Base-by-base conservation (phyloP, 1,140 invertebrate species). In the Micrasema minimum region DNA sequence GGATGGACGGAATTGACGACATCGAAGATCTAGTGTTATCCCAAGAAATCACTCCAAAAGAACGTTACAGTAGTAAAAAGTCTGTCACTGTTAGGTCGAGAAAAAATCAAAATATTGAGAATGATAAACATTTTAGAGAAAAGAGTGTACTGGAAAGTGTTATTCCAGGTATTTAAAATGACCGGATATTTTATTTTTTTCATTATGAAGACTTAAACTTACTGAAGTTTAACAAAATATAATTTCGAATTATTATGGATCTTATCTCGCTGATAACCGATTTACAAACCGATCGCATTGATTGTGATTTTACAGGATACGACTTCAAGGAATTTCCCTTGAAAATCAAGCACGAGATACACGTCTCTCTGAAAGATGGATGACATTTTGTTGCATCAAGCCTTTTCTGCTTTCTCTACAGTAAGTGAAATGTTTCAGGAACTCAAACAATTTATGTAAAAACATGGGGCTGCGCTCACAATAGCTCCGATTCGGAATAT, bases 401-500 rank as follows among this genome's bases (percentile, higher is more conserved):
- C n/a, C n/a, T n/a, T n/a, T n/a, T n/a, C n/a, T n/a, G n/a, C n/a
- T n/a, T n/a, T n/a, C n/a, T n/a, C n/a, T n/a, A n/a, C n/a, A n/a
- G n/a, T n/a, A n/a, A n/a, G n/a, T n/a, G n/a, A n/a, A n/a, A 91
- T 85, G 14, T 73, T 68, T 35, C 66, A 80, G 96, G 95, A n/a
- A 95, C 92, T 0, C 94, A 97, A 79, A 93, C 87, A 70, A 90
- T 99, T 51, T 98, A 92, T 81, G 87, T 99, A 0, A 97, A 97
- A 83, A 99, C 97, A 53, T 99, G 97, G 97, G 97, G 97, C 11
- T 99, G 97, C 82, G 92, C 96, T 3, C 97, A 99, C 80, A 99
- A 99, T 80, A 97, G 89, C 79, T 97, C 95, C 0, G 97, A 99
- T 79, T 93, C 93, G 10, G 96, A 97, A 86, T 99, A 99, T 78